Conservation (phyloP, 2,797 vertebrate species). For the Synaphobranchus kaupii region DNA sequence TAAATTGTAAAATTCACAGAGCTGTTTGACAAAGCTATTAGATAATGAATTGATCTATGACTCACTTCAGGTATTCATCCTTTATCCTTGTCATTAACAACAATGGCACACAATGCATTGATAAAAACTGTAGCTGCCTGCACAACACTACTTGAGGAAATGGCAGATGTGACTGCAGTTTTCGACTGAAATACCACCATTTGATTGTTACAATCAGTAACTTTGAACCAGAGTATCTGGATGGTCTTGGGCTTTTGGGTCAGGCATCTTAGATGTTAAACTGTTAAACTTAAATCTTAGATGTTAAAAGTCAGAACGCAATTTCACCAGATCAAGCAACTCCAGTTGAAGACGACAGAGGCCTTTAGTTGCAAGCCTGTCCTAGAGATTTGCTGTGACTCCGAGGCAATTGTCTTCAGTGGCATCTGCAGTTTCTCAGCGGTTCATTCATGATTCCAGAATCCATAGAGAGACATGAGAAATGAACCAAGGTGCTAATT, state of each 20-base stretch:
- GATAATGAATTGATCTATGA: not conserved
- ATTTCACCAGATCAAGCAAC: not conserved
- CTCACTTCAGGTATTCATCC: not conserved
- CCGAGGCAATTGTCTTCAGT: not conserved
- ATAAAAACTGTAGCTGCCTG: not conserved
- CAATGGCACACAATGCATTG: not conserved
- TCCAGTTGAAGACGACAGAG: not conserved
- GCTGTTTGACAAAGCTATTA: not conserved
- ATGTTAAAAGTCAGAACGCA: conserved; percentile 20
- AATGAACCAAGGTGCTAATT: not conserved
- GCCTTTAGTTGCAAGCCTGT: not conserved
- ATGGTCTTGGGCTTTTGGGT: not conserved
- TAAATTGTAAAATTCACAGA: not conserved
- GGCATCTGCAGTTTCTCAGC: not conserved
- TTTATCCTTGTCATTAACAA: not conserved
- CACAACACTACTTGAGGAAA: not conserved
- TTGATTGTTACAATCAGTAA: not conserved
- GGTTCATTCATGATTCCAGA: not conserved
- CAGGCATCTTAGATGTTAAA: conserved; percentile 9
- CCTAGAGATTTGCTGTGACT: not conserved
- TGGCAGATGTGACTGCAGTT: not conserved
- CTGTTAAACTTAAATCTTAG: conserved; percentile 12
- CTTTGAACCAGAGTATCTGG: not conserved
- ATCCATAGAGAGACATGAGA: not conserved
- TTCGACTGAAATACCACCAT: not conserved